Conservation (phyloP, 2,113 vertebrate species). For the Crocuta crocuta region DNA sequence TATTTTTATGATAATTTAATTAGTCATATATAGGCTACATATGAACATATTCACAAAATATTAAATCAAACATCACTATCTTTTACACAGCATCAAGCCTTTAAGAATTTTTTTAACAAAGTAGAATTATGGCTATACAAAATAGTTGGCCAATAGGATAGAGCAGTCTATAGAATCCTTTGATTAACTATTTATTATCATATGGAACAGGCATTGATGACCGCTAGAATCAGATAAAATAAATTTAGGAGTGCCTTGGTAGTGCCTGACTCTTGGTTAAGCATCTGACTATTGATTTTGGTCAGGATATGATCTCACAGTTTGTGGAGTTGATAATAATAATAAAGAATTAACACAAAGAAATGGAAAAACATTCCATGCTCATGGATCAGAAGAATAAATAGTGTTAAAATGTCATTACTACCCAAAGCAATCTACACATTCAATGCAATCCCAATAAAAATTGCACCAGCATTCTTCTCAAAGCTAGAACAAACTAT, state of each 20-base stretch:
- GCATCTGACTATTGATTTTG: too few species aligned
- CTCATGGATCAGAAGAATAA: too few species aligned
- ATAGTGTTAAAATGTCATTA: too few species aligned
- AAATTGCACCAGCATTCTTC: too few species aligned
- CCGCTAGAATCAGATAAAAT: not conserved
- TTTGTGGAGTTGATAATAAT: not conserved
- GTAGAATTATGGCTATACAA: not conserved
- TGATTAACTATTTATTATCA: not conserved
- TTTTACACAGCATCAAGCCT: not conserved
- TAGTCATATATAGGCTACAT: not conserved
- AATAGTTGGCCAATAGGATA: not conserved
- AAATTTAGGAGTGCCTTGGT: not conserved
- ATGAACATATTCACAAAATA: not conserved
- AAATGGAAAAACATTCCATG: too few species aligned
- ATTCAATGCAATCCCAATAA: too few species aligned
- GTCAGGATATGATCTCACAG: too few species aligned
- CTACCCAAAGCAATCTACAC: too few species aligned
- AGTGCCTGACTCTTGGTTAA: too few species aligned
- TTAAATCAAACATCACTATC: not conserved
- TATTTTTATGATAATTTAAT: not conserved
- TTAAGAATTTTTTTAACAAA: not conserved
- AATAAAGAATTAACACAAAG: too few species aligned
- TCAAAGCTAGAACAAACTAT: too few species aligned
- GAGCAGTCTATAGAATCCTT: not conserved
- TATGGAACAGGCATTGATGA: not conserved